phyloP scores from a whole-genome alignment of 2,113 vertebrate species.

The Pampusana beccarii region DNA sequence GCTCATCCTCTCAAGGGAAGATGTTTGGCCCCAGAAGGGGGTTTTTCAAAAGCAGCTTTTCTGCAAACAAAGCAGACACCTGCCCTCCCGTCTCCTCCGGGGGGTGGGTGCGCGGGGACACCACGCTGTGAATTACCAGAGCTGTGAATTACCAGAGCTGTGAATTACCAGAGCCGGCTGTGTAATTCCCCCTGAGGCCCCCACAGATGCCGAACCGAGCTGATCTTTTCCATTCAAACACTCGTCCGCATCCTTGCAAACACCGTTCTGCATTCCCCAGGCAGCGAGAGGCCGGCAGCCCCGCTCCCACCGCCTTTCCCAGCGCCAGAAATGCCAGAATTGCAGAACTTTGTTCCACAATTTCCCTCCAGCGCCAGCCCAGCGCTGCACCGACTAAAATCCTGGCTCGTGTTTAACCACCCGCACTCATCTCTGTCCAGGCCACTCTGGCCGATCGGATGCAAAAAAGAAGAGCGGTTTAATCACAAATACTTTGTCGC shows the following conservation, averaged over 20 bases:
- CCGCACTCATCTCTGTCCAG: neutral
- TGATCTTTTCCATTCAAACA: neutral
- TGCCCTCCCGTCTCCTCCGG: neutral
- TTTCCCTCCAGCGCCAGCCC: neutral
- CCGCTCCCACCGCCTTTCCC: neutral
- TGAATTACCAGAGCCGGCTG: no score
- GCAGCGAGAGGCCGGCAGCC: neutral
- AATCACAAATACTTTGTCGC: rapidly evolving
- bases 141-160: no score
- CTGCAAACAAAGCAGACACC: neutral
- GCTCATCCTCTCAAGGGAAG: rapidly evolving
- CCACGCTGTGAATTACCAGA: no score
- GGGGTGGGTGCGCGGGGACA: no score
- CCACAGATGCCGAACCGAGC: neutral
- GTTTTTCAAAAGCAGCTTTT: neutral
- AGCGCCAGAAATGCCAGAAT: neutral
- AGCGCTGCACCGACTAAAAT: rapidly evolving
- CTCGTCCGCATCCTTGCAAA: rapidly evolving
- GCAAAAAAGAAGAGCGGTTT: rapidly evolving
- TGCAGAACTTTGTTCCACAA: neutral
- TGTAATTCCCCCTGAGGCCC: neutral
- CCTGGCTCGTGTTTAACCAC: neutral
- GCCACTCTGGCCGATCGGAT: rapidly evolving
- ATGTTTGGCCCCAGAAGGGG: rapidly evolving
- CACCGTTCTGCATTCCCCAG: neutral